Evolutionary conservation across 2,888 invertebrate genomes (phyloP).

Genomic region (Tillus elongatus): DNA sequence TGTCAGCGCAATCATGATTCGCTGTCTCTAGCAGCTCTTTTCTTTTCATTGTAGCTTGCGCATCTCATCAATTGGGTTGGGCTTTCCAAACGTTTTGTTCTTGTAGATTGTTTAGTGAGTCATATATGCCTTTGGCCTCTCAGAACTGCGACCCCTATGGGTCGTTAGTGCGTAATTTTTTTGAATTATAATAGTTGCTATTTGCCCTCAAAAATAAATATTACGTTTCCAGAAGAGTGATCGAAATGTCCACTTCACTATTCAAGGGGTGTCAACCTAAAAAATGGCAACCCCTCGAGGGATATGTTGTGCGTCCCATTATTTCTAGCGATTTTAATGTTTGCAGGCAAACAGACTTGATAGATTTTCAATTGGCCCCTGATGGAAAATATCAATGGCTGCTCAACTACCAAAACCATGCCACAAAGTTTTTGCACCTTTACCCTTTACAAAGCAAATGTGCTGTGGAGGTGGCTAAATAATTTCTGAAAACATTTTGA

Average conservation of each 20-base stretch:
- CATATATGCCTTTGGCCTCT: too few relatives aligned
- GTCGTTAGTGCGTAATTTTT: too few relatives aligned
- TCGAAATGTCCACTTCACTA: slow-evolving; percentile 6
- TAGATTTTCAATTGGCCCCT: slow-evolving; percentile 8
- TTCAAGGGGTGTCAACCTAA: too few relatives aligned
- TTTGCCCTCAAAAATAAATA: too few relatives aligned
- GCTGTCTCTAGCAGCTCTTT: too few relatives aligned
- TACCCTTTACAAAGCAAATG: slow-evolving; percentile 9
- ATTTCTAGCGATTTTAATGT: slow-evolving; percentile 6
- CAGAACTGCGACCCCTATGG: too few relatives aligned
- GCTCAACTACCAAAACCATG: slow-evolving; percentile 9
- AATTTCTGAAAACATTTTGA: slow-evolving; percentile 5
- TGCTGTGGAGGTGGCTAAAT: slow-evolving; percentile 8
- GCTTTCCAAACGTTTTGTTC: too few relatives aligned
- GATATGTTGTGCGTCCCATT: slow-evolving; percentile 6
- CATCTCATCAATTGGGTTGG: too few relatives aligned
- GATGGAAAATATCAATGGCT: slow-evolving; percentile 9
- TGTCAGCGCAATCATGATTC: too few relatives aligned
- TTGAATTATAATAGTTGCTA: too few relatives aligned
- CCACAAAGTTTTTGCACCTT: slow-evolving; percentile 9
- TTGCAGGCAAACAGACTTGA: slow-evolving; percentile 4
- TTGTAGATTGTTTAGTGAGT: too few relatives aligned
- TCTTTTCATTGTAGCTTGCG: too few relatives aligned
- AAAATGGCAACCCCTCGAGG: slow-evolving; percentile 1
- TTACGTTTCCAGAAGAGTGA: slow-evolving; percentile 7